Evolutionary conservation across 1,140 invertebrate species (phyloP), one percentile per base, ranked within the genome.

Genomic region (Tribolium castaneum): DNA sequence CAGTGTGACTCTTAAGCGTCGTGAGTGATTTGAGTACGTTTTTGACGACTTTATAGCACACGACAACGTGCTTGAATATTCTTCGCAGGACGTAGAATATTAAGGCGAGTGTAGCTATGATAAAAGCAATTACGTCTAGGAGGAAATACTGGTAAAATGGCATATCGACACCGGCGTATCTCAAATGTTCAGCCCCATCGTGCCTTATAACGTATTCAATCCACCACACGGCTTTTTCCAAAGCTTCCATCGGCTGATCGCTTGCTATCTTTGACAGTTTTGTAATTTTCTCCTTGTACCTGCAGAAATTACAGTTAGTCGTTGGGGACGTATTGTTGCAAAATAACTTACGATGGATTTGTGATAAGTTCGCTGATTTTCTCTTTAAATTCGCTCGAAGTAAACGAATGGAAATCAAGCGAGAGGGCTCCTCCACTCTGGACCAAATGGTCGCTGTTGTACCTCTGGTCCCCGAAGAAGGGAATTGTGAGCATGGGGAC

Each of bases 181-280:
- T 81, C 30, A 90, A 81, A 83, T 90, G 88, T 39, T 82, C 77
- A 1, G 87, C 87, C 9, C 89, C 89, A 45, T 88, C 87, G 76
- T 90, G 86, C 25, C 89, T 82, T 25, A 91, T 84, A 7, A 90
- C 87, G 81, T 89, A 90, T 79, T 91, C 90, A 6, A 87, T 88
- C 90, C 90, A 91, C 86, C 86, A 91, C 16, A 88, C 83, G 0
- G 88, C 86, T 50, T 85, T 84, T 0, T 90, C 82, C 35, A 90
- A 74, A 2, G 83, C 78, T 72, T 85, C 77, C 54, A 85, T 82
- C 0, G 86, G 88, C 80, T 87, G 85, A 75, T 90, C 90, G 56
- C 76, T 85, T 75, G 84, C 84, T 71, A 81, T 81, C 2, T 70
- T 74, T 30, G 84, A 84, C 34, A 83, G 59, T 54, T 83, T 81